Base-by-base conservation (phyloP, 2,888 invertebrate genomes). In the Adela reaumurella region DNA sequence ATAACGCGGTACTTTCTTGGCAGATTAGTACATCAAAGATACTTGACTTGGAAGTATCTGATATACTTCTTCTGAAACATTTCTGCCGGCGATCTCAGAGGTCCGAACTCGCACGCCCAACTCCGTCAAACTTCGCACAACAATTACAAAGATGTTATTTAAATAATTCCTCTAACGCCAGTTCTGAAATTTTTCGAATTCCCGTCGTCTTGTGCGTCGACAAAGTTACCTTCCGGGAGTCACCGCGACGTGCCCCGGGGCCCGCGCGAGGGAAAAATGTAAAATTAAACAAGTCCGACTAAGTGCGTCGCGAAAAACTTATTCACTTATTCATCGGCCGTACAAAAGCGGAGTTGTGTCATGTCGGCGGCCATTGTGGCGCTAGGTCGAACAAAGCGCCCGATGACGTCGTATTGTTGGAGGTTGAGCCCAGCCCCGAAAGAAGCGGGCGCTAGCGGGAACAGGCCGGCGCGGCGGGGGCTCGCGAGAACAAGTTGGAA, bases 141-240 rank as follows among this genome's bases (percentile, higher is more conserved):
- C 66, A 67, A 69, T 64, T 68, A 69, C 68, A 69, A 69, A 69
- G 69, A 65, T 61, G 65, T 65, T 60, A 68, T 69, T 71, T 67
- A 68, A 70, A 71, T 69, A 70, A 46, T 44, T 49, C 65, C 68
- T 71, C 70, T 68, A 68, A 65, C 68, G 68, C 63, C 69, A 71
- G 62, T 71, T 68, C 64, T 68, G 66, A 66, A 67, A 72, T 70
- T 70, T 72, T 71, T 59, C 71, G 72, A 72, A 77, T 76, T 67
- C 64, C 65, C 65, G 69, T 66, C 65, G 68, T 71, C 72, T 70
- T 68, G 68, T 63, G 63, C 59, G 62, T 46, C 42, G 19, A 20
- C 43, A 65, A 52, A 50, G 50, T 68, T 69, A 35, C 35, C 35
- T 35, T 35, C 35, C 35, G 35, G 35, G 11, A 14, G 35, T 8